Evolutionary conservation across 64 coral and sea anemone species (phyloP), one percentile per base, ranked within the genome.

Genomic region (Dendronephthya gigantea): DNA sequence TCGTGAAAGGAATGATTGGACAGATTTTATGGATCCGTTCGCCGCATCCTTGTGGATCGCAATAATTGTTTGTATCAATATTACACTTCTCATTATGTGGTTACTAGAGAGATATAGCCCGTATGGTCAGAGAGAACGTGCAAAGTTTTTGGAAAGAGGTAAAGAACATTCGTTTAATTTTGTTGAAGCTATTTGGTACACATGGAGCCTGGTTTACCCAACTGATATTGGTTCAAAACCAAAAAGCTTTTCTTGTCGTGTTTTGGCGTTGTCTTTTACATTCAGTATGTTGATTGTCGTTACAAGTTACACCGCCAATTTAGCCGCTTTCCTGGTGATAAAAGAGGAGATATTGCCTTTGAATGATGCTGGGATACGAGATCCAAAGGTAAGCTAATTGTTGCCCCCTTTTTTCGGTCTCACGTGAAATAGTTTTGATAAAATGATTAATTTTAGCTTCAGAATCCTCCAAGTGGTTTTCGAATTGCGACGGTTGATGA

Each of bases 351-450:
- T 82, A 1, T 45, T 82, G 29, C 84, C 89, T 16, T 7, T 86
- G 15, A 48, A 50, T 16, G 35, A 45, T 36, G 35, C 56, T 16
- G 89, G 89, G 3, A 79, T 90, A 38, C 62, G 76, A 32, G 89
- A 90, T 27, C 89, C 68, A 14, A 90, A 82, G 89, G 89, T 90
- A n/a, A n/a, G n/a, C n/a, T n/a, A n/a, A n/a, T n/a, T n/a, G n/a
- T n/a, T n/a, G n/a, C n/a, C n/a, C n/a, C n/a, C n/a, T n/a, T n/a
- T n/a, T n/a, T n/a, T n/a, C n/a, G n/a, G n/a, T n/a, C n/a, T n/a
- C n/a, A n/a, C n/a, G n/a, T n/a, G n/a, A n/a, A n/a, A n/a, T n/a
- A n/a, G n/a, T n/a, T n/a, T n/a, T n/a, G n/a, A n/a, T n/a, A n/a
- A n/a, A n/a, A n/a, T n/a, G n/a, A n/a, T n/a, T n/a, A n/a, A n/a